Percentiles rank a stretch among this genome's conserved stretches.
Evolutionary conservation across 2,797 vertebrate genomes (phyloP).

Genomic region (Danio aesculapii): DNA sequence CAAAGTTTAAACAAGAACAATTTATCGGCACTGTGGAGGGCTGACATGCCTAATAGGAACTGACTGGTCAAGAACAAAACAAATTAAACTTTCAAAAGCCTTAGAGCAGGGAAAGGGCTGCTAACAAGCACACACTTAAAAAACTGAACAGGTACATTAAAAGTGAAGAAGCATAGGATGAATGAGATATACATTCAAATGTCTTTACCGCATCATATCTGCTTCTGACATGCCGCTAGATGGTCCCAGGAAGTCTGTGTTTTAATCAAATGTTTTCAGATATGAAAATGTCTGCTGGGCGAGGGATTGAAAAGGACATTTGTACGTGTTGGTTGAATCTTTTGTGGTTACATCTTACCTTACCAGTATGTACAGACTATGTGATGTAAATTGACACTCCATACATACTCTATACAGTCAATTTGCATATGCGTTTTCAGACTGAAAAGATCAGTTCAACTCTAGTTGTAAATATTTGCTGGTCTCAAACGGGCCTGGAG

Average conservation of each 20-base stretch:
- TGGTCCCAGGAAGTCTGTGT: slow-evolving; percentile 23
- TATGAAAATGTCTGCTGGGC: slow-evolving; percentile 23
- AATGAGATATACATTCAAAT: slow-evolving; percentile 28
- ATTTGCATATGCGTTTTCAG: not conserved
- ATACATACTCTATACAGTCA: not conserved
- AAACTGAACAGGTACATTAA: not conserved
- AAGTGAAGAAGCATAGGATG: not conserved
- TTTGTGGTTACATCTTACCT: not conserved
- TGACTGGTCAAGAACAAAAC: slow-evolving; percentile 74
- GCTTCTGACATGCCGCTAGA: not conserved
- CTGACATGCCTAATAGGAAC: slow-evolving; percentile 72
- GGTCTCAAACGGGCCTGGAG: too few species aligned
- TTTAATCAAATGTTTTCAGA: slow-evolving; percentile 38
- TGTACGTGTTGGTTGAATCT: not conserved
- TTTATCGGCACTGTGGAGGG: slow-evolving; percentile 63
- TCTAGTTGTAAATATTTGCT: too few species aligned
- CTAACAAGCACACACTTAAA: slow-evolving; percentile 9
- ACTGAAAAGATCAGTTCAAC: too few species aligned
- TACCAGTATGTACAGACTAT: not conserved
- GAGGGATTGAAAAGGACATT: not conserved
- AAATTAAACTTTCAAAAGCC: slow-evolving; percentile 80
- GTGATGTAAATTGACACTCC: not conserved
- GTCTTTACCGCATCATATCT: not conserved
- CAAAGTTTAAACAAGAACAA: slow-evolving; percentile 78
- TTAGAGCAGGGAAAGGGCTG: slow-evolving; percentile 40